Conservation (phyloP, 2,888 invertebrate genomes). For the Gortyna flavago region DNA sequence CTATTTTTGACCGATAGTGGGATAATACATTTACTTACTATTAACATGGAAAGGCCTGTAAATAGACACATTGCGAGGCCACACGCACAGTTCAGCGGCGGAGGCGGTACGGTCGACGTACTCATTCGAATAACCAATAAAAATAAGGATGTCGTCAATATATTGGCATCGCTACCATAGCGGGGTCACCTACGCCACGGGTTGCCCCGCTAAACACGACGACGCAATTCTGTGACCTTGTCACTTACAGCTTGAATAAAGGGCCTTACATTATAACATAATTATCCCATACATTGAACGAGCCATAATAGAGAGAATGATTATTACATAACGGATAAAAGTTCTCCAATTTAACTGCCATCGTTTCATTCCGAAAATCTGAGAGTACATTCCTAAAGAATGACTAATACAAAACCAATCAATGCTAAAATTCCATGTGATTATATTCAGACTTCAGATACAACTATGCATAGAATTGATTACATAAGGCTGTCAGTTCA, state of each 20-base stretch:
- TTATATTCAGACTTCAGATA: slow-evolving; percentile 34
- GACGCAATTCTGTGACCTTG: slow-evolving; percentile 65
- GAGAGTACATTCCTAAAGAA: slow-evolving; percentile 8
- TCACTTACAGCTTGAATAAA: slow-evolving; percentile 63
- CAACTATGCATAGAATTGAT: slow-evolving; percentile 58
- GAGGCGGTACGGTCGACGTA: slow-evolving; percentile 87
- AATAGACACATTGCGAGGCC: slow-evolving; percentile 82
- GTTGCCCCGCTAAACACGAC: slow-evolving; percentile 70
- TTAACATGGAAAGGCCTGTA: slow-evolving; percentile 68
- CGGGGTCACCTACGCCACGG: slow-evolving; percentile 83
- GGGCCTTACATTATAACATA: slow-evolving; percentile 58
- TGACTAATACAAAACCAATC: slow-evolving; percentile 16
- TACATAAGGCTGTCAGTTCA: slow-evolving; percentile 64
- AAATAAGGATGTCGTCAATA: slow-evolving; percentile 90
- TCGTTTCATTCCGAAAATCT: slow-evolving; percentile 17
- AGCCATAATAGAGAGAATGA: slow-evolving; percentile 27
- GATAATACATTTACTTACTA: slow-evolving; percentile 52
- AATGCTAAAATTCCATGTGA: slow-evolving; percentile 29
- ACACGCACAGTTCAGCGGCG: slow-evolving; percentile 83
- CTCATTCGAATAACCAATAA: slow-evolving; percentile 86
- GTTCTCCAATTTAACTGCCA: slow-evolving; percentile 11
- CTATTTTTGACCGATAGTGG: slow-evolving; percentile 49
- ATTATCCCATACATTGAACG: slow-evolving; percentile 27
- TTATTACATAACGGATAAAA: slow-evolving; percentile 58
- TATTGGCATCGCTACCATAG: slow-evolving; percentile 85